These are phyloP conservation scores for Phodopus roborovskii DNA, from an alignment of 2,113 vertebrate species.

Conservation along the genomic window DNA sequence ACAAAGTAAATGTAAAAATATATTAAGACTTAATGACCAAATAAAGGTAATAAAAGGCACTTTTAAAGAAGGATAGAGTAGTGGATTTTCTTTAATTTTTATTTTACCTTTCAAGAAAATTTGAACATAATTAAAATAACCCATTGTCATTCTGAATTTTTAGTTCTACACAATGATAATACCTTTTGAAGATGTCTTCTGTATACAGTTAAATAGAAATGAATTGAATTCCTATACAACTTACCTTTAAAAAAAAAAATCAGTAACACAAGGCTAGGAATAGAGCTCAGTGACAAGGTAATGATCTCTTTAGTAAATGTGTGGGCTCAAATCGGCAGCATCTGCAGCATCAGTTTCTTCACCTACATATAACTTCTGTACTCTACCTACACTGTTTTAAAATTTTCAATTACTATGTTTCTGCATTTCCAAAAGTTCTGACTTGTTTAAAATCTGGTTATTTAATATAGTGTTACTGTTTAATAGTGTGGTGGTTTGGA, in stretches of 20 bases:
- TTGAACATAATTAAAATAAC: background rate
- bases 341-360: background rate
- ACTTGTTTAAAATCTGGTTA: conserved; percentile 14
- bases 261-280: background rate
- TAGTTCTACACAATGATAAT: background rate
- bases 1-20: background rate
- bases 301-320: background rate
- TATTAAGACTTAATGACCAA: background rate
- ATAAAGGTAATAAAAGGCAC: background rate
- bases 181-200: background rate
- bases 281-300: background rate
- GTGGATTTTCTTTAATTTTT: background rate
- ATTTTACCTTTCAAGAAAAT: conserved; percentile 39
- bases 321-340: background rate
- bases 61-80: background rate
- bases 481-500: background rate
- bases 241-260: background rate
- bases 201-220: conserved; percentile 12
- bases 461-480: background rate
- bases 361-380: background rate
- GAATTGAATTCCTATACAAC: background rate
- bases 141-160: background rate
- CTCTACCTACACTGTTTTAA: background rate
- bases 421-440: background rate
- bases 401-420: background rate